A percentile compares a stretch with the other conserved stretches of the same genome.
These are phyloP conservation scores for Stenodera caucasica DNA, from an alignment of 2,888 invertebrate genomes.

Conservation along the genomic window DNA sequence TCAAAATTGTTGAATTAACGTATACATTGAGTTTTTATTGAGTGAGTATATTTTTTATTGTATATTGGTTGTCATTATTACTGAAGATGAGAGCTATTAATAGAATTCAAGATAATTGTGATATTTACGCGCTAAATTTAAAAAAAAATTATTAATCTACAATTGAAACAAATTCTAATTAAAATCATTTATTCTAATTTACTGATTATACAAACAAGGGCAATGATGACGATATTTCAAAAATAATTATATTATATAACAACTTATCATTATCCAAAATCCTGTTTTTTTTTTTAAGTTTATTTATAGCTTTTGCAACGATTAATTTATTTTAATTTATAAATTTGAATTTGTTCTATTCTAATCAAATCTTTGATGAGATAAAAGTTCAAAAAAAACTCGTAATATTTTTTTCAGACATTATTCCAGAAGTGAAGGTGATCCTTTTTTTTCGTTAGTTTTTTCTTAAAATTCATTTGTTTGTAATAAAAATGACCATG, in stretches of 20 bases:
- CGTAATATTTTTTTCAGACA: not conserved
- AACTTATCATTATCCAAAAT: not conserved
- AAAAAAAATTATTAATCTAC: too few relatives aligned
- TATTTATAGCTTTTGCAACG: not conserved
- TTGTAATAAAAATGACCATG: slow-evolving; percentile 34
- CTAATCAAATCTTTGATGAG: not conserved
- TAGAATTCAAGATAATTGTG: too few relatives aligned
- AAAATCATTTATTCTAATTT: too few relatives aligned
- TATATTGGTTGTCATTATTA: too few relatives aligned
- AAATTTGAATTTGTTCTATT: not conserved
- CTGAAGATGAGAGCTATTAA: too few relatives aligned
- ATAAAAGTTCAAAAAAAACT: slow-evolving; percentile 6
- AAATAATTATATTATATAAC: not conserved
- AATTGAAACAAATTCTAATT: too few relatives aligned
- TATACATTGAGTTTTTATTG: too few relatives aligned
- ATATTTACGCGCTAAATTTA: too few relatives aligned
- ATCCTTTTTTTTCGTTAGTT: not conserved
- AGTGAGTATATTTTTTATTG: too few relatives aligned
- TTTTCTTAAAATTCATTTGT: not conserved
- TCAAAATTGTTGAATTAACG: too few relatives aligned
- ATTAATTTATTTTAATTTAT: not conserved
- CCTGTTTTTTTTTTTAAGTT: not conserved
- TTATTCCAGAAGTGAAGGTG: slow-evolving; percentile 22
- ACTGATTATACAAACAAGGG: too few relatives aligned
- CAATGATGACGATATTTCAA: too few relatives aligned